Conservation (phyloP, 2,888 invertebrate genomes). For the Blastobasis adustella region DNA sequence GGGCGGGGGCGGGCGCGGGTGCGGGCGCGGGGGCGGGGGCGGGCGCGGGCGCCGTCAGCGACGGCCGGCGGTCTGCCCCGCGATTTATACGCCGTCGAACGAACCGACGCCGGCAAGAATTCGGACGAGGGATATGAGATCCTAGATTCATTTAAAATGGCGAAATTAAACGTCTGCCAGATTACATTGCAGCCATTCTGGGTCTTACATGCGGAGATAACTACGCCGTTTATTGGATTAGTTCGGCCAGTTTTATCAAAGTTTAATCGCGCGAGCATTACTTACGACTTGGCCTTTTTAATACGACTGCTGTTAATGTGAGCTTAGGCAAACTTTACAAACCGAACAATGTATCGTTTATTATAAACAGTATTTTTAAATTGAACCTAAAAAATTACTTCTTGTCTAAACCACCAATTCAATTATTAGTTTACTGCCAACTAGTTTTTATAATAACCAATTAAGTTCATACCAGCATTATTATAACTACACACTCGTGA, state of each 20-base stretch:
- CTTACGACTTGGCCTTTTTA: too few species aligned
- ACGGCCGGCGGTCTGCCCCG: constrained; percentile 56
- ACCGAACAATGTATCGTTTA: too few species aligned
- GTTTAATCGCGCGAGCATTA: not conserved
- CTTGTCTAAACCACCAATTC: too few species aligned
- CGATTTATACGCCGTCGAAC: constrained; percentile 47
- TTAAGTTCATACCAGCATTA: constrained; percentile 1
- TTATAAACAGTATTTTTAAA: too few species aligned
- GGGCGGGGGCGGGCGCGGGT: constrained; percentile 34
- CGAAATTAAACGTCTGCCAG: constrained; percentile 56
- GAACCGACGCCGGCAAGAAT: constrained; percentile 40
- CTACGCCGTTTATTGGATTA: constrained; percentile 1
- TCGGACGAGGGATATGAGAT: constrained; percentile 45
- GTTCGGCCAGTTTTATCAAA: not conserved
- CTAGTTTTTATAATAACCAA: not conserved
- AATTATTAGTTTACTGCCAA: not conserved
- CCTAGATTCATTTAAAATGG: constrained; percentile 55
- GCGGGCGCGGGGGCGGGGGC: constrained; percentile 17
- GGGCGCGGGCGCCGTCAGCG: too few species aligned
- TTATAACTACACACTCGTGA: too few species aligned
- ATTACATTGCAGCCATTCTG: constrained; percentile 46
- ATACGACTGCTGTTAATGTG: too few species aligned
- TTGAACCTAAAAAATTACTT: too few species aligned
- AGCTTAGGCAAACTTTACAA: too few species aligned
- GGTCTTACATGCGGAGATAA: constrained; percentile 48